Base-by-base conservation (phyloP, 2,888 invertebrate species). In the Drosophila lacicola region DNA sequence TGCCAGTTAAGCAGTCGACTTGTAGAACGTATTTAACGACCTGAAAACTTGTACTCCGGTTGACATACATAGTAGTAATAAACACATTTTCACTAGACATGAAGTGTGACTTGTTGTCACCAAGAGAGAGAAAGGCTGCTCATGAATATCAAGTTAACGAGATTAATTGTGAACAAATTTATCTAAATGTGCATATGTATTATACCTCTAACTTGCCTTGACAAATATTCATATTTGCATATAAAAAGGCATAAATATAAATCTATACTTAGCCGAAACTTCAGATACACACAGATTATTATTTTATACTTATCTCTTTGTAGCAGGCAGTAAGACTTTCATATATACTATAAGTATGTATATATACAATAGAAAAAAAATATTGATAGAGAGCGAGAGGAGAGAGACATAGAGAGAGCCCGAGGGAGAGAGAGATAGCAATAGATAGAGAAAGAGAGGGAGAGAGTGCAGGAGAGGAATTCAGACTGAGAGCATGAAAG, bases 21-120 rank as follows among this genome's bases (percentile, higher is more conserved):
- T 75, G 70, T 50, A 50, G 54, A 66, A 44, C 58, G 62, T 45
- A 70, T 60, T 66, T 70, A 74, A 75, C 71, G 63, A 64, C 45
- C 60, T 75, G 76, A 55, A 55, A 70, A 58, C 61, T 45, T 62
- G 9, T 33, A 50, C 21, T 56, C 33, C 44, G 42, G 41, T 49
- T 69, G 64, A 63, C 75, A 70, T 39, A 29, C 29, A 29, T 29
- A 29, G 29, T 29, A 47, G 54, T 55, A 58, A 65, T 65, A 70
- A 58, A 65, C 50, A 74, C 60, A 74, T 67, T 70, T 50, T 44
- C 13, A 17, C 39, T 36, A 47, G 25, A 42, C n/a, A 13, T 39
- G 41, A 54, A 34, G 17, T 54, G 54, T 25, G 29, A 19, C 25
- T 61, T n/a, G 34, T 56, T 55, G 39, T 45, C 37, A 11, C 37